These are phyloP conservation scores for Oncorhynchus nerka DNA, from an alignment of 2,113 vertebrate species.

Conservation along the genomic window DNA sequence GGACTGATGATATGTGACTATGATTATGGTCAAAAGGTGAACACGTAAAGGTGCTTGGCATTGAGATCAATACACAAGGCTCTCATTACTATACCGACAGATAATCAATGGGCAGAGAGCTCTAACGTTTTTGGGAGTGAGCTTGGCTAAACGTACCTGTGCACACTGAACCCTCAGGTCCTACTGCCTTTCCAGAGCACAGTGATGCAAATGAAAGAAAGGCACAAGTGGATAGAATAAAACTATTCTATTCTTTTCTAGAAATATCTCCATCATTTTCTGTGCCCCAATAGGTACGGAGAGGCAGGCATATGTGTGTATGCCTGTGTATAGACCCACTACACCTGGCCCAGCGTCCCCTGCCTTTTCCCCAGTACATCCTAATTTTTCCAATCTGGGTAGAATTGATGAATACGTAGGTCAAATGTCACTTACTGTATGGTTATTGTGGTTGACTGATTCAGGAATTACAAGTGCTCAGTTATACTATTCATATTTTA, in stretches of 20 bases:
- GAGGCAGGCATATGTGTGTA: background rate
- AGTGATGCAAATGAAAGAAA: background rate
- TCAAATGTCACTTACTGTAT: background rate
- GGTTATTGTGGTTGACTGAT: too few species aligned
- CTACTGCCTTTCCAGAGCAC: constrained; percentile 59
- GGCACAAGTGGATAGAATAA: background rate
- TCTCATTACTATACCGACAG: constrained; percentile 73
- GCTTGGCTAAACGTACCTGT: constrained; percentile 72
- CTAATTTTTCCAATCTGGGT: background rate
- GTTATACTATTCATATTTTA: too few species aligned
- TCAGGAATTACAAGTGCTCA: too few species aligned
- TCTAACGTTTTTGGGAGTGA: constrained; percentile 53
- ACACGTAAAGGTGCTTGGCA: constrained; percentile 73
- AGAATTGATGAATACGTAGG: background rate
- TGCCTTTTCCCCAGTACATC: background rate
- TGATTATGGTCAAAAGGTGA: constrained; percentile 76
- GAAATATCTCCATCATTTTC: background rate
- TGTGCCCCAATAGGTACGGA: background rate
- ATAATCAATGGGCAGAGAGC: constrained; percentile 65
- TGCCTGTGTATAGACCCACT: background rate
- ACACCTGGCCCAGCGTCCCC: background rate
- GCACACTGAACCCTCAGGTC: background rate
- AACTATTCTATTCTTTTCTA: background rate
- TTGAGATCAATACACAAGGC: constrained; percentile 72
- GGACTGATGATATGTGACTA: constrained; percentile 71